Conservation (phyloP, 2,888 invertebrate genomes). For the Palloptera scutellata region DNA sequence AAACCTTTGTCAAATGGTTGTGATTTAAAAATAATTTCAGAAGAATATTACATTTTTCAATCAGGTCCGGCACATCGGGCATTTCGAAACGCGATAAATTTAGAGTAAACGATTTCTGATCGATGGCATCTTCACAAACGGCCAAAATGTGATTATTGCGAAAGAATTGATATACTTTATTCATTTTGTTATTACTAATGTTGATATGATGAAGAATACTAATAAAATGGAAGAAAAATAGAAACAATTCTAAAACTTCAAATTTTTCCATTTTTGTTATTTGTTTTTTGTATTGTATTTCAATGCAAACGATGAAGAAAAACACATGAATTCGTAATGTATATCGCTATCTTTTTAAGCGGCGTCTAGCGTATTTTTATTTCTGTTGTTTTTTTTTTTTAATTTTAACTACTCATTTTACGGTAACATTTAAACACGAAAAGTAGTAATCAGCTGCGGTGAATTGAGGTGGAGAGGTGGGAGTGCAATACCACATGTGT, state of each 20-base stretch:
- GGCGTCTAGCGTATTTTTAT: neutral
- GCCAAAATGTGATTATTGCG: conserved; percentile 74
- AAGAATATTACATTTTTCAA: conserved; percentile 69
- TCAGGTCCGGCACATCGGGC: conserved; percentile 68
- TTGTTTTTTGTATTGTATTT: neutral
- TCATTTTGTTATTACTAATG: conserved; percentile 27
- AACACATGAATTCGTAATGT: too few species aligned
- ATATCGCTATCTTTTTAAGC: neutral
- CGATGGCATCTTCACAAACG: conserved; percentile 72
- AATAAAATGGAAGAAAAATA: neutral
- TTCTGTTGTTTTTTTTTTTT: neutral
- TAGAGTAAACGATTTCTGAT: conserved; percentile 69
- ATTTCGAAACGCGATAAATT: conserved; percentile 74
- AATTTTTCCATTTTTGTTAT: neutral
- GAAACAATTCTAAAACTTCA: neutral
- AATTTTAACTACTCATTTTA: neutral
- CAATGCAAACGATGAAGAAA: too few species aligned
- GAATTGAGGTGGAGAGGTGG: neutral
- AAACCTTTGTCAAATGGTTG: conserved; percentile 69
- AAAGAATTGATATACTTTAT: conserved; percentile 72
- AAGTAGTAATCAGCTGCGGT: neutral
- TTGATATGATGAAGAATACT: neutral
- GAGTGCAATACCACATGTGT: too few species aligned
- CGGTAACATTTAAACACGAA: neutral
- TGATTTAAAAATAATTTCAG: conserved; percentile 72